phyloP scores from a whole-genome alignment of 2,888 invertebrate genomes.

The Deilephila elpenor region DNA sequence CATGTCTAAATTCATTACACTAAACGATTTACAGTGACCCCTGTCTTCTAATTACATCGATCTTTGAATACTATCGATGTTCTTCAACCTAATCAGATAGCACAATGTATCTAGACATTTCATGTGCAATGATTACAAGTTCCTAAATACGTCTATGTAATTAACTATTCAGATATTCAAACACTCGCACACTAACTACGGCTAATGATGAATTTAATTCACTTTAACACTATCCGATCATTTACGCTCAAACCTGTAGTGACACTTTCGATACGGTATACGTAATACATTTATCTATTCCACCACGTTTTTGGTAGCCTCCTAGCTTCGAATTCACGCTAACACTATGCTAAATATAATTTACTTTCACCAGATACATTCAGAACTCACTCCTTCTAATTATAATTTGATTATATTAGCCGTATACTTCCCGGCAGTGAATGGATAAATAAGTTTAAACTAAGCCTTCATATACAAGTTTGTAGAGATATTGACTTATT shows the following conservation, averaged over 20 bases:
- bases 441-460: neutral
- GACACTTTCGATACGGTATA: constrained; percentile 63
- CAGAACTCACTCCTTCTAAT: neutral
- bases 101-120: neutral
- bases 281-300: constrained; percentile 42
- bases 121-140: neutral
- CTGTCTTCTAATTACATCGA: too few relatives aligned
- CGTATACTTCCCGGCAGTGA: neutral
- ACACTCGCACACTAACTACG: constrained; percentile 43
- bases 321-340: constrained; percentile 64
- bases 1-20: neutral
- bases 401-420: constrained; percentile 5
- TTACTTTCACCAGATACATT: constrained; percentile 31
- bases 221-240: constrained; percentile 55
- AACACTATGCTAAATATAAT: constrained; percentile 42
- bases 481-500: neutral
- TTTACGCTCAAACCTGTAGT: constrained; percentile 58
- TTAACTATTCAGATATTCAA: constrained; percentile 40
- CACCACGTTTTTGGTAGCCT: constrained; percentile 68
- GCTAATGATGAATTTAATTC: constrained; percentile 68
- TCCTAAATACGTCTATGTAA: constrained; percentile 28
- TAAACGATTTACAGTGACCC: neutral
- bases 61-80: too few relatives aligned
- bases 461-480: neutral
- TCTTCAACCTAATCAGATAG: neutral